Percentiles rank a stretch among this genome's conserved stretches.
phyloP scores from a whole-genome alignment of 2,888 invertebrate genomes.

The Dasypogon diadema region DNA sequence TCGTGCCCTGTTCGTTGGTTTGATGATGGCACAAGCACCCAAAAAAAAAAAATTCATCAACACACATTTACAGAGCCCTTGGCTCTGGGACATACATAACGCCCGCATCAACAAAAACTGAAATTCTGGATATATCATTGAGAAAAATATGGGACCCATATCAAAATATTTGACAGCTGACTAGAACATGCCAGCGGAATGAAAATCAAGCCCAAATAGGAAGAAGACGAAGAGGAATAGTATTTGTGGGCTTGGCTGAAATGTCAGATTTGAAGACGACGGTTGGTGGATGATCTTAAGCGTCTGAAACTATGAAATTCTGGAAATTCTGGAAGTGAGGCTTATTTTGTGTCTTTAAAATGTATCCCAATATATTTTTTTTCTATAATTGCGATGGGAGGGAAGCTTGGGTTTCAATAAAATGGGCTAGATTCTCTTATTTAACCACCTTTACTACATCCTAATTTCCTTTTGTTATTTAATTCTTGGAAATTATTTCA shows the following conservation, averaged over 20 bases:
- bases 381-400: too few relatives aligned
- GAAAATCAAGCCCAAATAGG: conserved; percentile 54
- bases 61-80: conserved; percentile 36
- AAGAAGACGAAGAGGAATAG: conserved; percentile 1
- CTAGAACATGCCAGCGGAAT: conserved; percentile 65
- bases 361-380: too few relatives aligned
- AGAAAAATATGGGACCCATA: conserved; percentile 64
- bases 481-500: background rate
- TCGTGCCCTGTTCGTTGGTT: background rate
- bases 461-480: background rate
- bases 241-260: conserved; percentile 37
- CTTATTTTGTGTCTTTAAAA: too few relatives aligned
- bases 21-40: conserved; percentile 46
- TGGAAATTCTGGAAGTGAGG: too few relatives aligned
- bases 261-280: conserved; percentile 33
- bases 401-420: too few relatives aligned
- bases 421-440: too few relatives aligned
- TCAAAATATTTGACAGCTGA: conserved; percentile 70
- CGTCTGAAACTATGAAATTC: background rate
- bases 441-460: too few relatives aligned
- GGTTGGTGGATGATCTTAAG: conserved; percentile 14
- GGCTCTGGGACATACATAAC: conserved; percentile 5
- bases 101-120: conserved; percentile 38
- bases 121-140: conserved; percentile 47
- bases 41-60: conserved; percentile 49